Evolutionary conservation across 2,113 vertebrate genomes (phyloP), one percentile per base, ranked within the genome.

Genomic region (Trematomus loennbergii): DNA sequence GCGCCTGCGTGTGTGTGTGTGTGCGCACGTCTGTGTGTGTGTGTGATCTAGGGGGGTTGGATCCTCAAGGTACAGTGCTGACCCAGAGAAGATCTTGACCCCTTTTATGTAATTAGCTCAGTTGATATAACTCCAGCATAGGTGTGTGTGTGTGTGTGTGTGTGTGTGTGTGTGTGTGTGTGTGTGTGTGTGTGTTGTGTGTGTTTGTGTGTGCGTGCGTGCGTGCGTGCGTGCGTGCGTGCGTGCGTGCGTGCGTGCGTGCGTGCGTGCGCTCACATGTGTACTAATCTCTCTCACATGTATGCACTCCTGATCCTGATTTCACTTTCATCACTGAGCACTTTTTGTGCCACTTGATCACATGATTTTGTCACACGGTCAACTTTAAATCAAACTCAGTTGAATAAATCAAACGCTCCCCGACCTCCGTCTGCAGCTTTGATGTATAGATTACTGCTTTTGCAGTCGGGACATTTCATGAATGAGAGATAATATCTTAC

Each of bases 201-300:
- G n/a, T n/a, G n/a, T n/a, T n/a, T n/a, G n/a, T n/a, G n/a, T n/a
- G n/a, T n/a, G n/a, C n/a, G n/a, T n/a, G n/a, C n/a, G n/a, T n/a
- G n/a, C n/a, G n/a, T n/a, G n/a, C n/a, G n/a, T 36, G 36, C 8
- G 50, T 59, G 74, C 68, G 63, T 59, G 48, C 70, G 45, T 60
- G 36, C 65, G 50, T 54, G 50, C 22, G 64, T 68, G 67, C 60
- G 74, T 73, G 64, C 50, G 50, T 50, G 65, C 43, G 63, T 67
- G 66, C 64, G 73, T 72, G 63, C 54, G 48, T 73, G 45, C 50
- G 25, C 64, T 69, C 64, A 68, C 22, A 49, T 73, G 84, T 81
- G 70, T 20, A 4, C 59, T 74, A 54, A 84, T 72, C 88, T 48
- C n/a, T n/a, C 66, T 82, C 82, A 85, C 73, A 64, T 87, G 86